Percentiles rank a stretch among this genome's conserved stretches.
These are phyloP conservation scores for Pelmatolapia mariae DNA, from an alignment of 2,113 vertebrate genomes.

Conservation along the genomic window DNA sequence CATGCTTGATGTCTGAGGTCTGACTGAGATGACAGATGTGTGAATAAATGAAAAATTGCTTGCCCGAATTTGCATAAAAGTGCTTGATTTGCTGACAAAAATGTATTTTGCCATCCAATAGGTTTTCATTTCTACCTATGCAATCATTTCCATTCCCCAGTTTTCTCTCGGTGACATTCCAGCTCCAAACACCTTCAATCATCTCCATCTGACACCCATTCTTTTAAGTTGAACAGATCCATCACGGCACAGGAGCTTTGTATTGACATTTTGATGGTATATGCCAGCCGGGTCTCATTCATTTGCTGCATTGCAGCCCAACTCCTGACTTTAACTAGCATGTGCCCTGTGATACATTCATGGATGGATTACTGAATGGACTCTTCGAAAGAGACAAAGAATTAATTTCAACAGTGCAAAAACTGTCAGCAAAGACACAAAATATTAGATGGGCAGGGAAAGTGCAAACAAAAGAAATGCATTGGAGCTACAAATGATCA, in stretches of 20 bases:
- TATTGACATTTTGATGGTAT: constrained; percentile 16
- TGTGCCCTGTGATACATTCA: neutral
- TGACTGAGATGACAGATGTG: constrained; percentile 49
- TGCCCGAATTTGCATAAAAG: constrained; percentile 54
- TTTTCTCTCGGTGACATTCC: constrained; percentile 18
- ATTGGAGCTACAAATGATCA: neutral
- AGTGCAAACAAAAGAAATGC: neutral
- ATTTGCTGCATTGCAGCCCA: neutral
- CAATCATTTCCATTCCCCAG: constrained; percentile 39
- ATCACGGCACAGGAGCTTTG: constrained; percentile 11
- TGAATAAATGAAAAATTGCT: constrained; percentile 56
- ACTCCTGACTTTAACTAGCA: constrained; percentile 25
- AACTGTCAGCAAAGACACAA: neutral
- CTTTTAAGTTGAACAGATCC: constrained; percentile 24
- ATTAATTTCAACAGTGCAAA: neutral
- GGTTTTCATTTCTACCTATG: constrained; percentile 45
- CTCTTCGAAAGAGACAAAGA: neutral
- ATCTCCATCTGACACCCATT: constrained; percentile 18
- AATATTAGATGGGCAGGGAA: neutral
- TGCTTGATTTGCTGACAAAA: constrained; percentile 49
- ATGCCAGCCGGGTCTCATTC: neutral
- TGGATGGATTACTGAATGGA: neutral
- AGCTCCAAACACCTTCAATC: constrained; percentile 32
- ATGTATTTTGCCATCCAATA: constrained; percentile 47
- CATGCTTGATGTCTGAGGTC: constrained; percentile 43